phyloP scores from a whole-genome alignment of 1,140 invertebrate species.

The Trinorchestia longiramus region DNA sequence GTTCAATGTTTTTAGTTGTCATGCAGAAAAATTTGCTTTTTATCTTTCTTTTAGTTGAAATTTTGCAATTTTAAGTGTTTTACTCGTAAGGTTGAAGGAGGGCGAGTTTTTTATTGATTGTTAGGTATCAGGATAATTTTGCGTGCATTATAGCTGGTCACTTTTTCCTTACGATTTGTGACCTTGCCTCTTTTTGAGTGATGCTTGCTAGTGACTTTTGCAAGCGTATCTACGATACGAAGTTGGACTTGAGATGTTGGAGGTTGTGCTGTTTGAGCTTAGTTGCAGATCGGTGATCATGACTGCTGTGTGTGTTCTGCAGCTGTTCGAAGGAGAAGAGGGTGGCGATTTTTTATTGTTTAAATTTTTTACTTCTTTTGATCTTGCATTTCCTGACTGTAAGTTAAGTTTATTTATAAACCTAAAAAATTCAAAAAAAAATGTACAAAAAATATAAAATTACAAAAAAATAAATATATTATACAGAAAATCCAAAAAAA shows the following conservation, averaged over 20 bases:
- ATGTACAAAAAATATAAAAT: slow-evolving; percentile 16
- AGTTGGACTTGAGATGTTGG: not conserved
- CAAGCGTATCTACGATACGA: not conserved
- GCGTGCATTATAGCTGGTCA: not conserved
- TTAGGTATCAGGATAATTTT: not conserved
- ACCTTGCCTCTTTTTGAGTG: not conserved
- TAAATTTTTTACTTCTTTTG: not conserved
- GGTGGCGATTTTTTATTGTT: slow-evolving; percentile 11
- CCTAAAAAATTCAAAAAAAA: slow-evolving; percentile 25
- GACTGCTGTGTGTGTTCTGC: not conserved
- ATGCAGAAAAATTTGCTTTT: not conserved
- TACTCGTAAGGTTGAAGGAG: not conserved
- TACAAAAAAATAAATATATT: slow-evolving; percentile 23
- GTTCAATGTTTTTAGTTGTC: not conserved
- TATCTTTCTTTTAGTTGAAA: not conserved
- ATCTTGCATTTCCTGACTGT: slow-evolving; percentile 14
- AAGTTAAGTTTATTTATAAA: not conserved
- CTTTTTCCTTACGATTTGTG: not conserved
- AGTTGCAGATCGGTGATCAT: not conserved
- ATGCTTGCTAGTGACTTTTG: not conserved
- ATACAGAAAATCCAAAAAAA: slow-evolving; percentile 16
- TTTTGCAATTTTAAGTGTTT: not conserved
- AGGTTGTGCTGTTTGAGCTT: not conserved
- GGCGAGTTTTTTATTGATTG: not conserved
- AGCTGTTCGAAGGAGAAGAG: not conserved